A percentile compares a stretch with the other conserved stretches of the same genome.
Conservation (phyloP, 2,113 vertebrate species). For the Talpa occidentalis region DNA sequence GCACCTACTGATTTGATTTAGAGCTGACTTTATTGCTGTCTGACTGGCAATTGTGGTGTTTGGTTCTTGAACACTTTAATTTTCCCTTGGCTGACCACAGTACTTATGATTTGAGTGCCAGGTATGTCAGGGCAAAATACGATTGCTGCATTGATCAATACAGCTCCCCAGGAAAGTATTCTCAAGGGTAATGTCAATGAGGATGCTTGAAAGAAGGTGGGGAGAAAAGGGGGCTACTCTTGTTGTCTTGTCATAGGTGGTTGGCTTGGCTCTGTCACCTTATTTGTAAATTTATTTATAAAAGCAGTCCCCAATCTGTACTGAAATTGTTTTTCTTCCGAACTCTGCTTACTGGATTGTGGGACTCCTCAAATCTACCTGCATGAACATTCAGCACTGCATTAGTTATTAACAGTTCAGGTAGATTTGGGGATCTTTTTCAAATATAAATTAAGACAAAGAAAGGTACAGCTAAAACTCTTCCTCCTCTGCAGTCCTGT, state of each 20-base stretch:
- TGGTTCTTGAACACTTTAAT: not conserved
- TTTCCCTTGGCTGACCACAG: not conserved
- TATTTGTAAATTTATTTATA: not conserved
- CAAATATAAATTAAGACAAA: slow-evolving; percentile 1
- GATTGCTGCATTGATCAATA: not conserved
- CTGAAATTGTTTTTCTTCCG: not conserved
- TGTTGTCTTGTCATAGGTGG: not conserved
- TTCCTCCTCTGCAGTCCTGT: not conserved
- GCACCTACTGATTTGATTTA: slow-evolving; percentile 4
- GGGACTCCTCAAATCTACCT: not conserved
- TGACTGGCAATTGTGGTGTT: not conserved
- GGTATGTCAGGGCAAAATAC: not conserved
- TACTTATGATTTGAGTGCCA: not conserved
- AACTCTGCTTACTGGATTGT: not conserved
- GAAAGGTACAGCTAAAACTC: not conserved
- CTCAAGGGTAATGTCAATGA: not conserved
- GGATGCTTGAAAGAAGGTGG: too few relatives aligned
- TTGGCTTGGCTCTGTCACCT: not conserved
- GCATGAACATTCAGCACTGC: not conserved
- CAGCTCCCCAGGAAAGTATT: not conserved
- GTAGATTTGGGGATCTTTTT: not conserved
- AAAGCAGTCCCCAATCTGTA: not conserved
- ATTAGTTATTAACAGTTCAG: not conserved
- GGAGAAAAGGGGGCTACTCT: not conserved
- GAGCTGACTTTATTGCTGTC: not conserved